Evolutionary conservation across 2,113 vertebrate species (phyloP).

Genomic region (Rhabdomys dilectus): DNA sequence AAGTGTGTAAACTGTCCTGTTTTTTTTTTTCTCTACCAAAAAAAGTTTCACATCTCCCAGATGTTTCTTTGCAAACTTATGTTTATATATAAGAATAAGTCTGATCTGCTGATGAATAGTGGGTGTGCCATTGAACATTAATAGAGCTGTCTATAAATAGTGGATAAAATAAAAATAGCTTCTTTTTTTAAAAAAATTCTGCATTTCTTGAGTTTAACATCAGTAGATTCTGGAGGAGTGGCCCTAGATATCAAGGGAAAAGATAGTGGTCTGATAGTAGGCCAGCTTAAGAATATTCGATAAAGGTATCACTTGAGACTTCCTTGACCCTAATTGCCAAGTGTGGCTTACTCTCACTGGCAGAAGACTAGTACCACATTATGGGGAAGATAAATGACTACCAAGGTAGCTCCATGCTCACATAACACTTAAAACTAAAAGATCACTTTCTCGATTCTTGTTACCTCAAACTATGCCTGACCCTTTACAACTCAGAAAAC

Average conservation of each 20-base stretch:
- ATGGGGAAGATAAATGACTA: not conserved
- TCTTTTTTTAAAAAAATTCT: not conserved
- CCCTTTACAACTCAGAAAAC: not conserved
- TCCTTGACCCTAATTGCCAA: not conserved
- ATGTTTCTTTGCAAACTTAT: not conserved
- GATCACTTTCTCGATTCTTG: not conserved
- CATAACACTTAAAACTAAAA: not conserved
- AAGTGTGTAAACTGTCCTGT: not conserved
- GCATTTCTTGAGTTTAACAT: not conserved
- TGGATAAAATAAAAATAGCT: not conserved
- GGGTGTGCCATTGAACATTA: not conserved
- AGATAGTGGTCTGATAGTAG: not conserved
- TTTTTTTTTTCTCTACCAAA: not conserved
- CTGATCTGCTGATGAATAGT: not conserved
- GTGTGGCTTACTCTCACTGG: not conserved
- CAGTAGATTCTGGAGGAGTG: not conserved
- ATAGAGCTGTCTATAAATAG: not conserved
- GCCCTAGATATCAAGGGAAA: not conserved
- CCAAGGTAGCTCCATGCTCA: not conserved
- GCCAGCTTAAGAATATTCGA: not conserved
- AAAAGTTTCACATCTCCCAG: not conserved
- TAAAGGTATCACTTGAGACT: not conserved
- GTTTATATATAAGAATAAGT: not conserved
- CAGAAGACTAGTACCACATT: not conserved
- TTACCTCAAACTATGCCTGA: not conserved